phyloP scores from a whole-genome alignment of 1,140 invertebrate species.

The Lepidostoma basale region DNA sequence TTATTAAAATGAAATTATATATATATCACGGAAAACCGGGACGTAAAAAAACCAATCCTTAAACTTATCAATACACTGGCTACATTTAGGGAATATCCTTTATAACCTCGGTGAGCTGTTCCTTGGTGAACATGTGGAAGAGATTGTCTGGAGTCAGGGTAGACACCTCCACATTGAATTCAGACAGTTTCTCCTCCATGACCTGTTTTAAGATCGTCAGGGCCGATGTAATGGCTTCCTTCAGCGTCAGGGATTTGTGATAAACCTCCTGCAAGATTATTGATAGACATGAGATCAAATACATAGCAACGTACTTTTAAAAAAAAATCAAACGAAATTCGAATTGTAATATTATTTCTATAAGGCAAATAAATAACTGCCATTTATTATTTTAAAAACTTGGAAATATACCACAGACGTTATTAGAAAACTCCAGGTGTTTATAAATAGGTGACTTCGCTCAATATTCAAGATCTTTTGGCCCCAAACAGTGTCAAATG shows the following conservation, averaged over 20 bases:
- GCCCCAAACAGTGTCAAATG: no score
- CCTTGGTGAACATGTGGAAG: conserved; percentile 91
- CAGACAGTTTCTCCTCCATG: conserved; percentile 99
- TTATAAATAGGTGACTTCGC: no score
- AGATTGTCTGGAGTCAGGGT: conserved; percentile 84
- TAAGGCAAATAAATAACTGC: conserved; percentile 24
- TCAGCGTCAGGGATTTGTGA: conserved; percentile 86
- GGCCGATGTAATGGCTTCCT: conserved; percentile 91
- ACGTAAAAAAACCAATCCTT: conserved; percentile 27
- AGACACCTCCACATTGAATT: conserved; percentile 97
- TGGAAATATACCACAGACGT: no score
- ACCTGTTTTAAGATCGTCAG: conserved; percentile 98
- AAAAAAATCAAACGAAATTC: no score
- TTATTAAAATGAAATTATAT: conserved; percentile 25
- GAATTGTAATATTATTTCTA: no score
- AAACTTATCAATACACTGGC: background rate
- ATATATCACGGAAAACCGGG: background rate
- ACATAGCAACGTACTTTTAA: conserved; percentile 4
- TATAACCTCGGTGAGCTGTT: conserved; percentile 90
- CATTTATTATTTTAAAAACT: no score
- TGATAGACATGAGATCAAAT: no score
- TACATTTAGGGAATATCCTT: conserved; percentile 70
- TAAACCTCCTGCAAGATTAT: conserved; percentile 74
- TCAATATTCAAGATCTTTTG: no score
- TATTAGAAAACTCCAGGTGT: no score